Evolutionary conservation across 1,140 invertebrate species (phyloP), one percentile per base, ranked within the genome.

Genomic region (Brachystomella parvula): DNA sequence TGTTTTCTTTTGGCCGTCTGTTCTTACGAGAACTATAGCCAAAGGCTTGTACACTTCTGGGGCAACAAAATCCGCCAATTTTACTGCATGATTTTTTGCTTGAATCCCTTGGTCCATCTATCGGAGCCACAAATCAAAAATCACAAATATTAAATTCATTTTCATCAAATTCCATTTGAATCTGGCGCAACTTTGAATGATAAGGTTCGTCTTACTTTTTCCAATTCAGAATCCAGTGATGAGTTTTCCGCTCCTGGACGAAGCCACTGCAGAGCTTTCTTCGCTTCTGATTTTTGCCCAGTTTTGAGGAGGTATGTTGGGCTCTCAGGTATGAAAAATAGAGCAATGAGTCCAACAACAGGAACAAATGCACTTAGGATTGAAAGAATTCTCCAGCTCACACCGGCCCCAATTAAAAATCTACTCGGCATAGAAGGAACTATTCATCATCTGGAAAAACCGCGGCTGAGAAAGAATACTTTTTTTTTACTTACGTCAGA

Each of bases 381-480:
- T 0, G 79, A 76, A 72, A 80, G 76, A 69, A 78, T 47, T 79
- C 78, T 26, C 79, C 71, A 33, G 70, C 67, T 12, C 66, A 26
- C 21, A 61, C 64, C 15, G 71, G 66, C 28, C 73, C 67, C 1
- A 75, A 59, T 15, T 63, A 72, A 30, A 57, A 69, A 59, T 71
- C 73, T 66, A 77, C 89, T 89, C 19, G 87, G 76, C 2, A 83
- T 74, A 29, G 75, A 58, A 21, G 77, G 58, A 17, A 79, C 78
- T 77, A 76, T 75, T 78, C 6, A 74, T 70, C 81, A 82, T 32
- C 80, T 79, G 6, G 84, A 84, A 1, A 88, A 74, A 62, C 1
- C 24, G 65, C 69, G 28, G 67, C 19, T 15, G 61, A 64, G 30
- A 68, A 64, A 9, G 24, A 35, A 24, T n/a, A n/a, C n/a, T 12